These are phyloP conservation scores for Nephrotoma flavescens DNA, from an alignment of 2,888 invertebrate genomes.

Conservation along the genomic window DNA sequence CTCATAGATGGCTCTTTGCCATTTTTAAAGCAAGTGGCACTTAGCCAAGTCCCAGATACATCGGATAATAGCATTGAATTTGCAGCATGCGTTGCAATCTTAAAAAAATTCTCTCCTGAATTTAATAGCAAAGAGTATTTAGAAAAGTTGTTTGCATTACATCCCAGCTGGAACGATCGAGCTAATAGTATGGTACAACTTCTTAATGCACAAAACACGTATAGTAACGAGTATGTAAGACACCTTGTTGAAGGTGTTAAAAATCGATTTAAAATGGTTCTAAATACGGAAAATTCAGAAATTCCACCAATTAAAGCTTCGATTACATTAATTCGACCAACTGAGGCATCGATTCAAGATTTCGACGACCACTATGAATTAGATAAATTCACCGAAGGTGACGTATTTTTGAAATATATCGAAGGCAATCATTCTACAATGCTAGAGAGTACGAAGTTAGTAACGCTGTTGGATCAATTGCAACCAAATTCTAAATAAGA, in stretches of 20 bases:
- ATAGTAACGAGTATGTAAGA: constrained; percentile 31
- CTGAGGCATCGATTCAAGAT: constrained; percentile 36
- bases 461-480: constrained; percentile 42
- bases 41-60: background rate
- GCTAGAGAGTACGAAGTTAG: constrained; percentile 45
- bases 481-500: too few species aligned
- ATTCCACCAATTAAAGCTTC: constrained; percentile 39
- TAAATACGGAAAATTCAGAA: constrained; percentile 17
- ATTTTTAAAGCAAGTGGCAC: constrained; percentile 37
- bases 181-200: constrained; percentile 35
- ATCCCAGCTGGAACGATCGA: constrained; percentile 42
- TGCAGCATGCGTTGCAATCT: constrained; percentile 19
- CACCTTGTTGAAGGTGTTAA: constrained; percentile 32
- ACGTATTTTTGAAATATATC: constrained; percentile 42
- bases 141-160: constrained; percentile 33
- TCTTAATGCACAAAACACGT: constrained; percentile 27
- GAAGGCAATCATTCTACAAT: constrained; percentile 61
- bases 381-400: constrained; percentile 38
- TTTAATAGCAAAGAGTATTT: constrained; percentile 21
- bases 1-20: constrained; percentile 73
- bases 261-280: constrained; percentile 17
- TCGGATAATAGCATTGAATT: constrained; percentile 23
- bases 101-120: constrained; percentile 25
- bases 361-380: constrained; percentile 51
- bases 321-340: constrained; percentile 47